Evolutionary conservation across 2,888 invertebrate species (phyloP).

Genomic region (Galeruca laticollis): DNA sequence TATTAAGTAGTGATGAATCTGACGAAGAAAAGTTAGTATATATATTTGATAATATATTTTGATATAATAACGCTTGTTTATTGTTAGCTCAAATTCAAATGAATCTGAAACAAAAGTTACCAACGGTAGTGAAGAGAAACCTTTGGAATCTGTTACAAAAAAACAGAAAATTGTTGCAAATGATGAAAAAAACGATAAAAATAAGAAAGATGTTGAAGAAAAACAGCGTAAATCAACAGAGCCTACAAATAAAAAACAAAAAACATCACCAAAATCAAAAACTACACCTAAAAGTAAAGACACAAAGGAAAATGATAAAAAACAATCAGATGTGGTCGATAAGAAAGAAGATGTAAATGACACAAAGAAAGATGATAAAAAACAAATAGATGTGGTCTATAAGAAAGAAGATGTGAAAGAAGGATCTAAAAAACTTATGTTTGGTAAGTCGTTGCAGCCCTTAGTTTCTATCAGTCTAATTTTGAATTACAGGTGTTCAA

Average conservation of each 20-base stretch:
- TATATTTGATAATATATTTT: background rate
- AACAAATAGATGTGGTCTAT: background rate
- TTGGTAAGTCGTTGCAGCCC: conserved; percentile 9
- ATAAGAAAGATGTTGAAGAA: background rate
- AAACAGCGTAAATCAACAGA: background rate
- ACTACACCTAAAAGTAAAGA: conserved; percentile 13
- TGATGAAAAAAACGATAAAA: background rate
- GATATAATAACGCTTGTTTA: background rate
- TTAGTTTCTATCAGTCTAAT: conserved; percentile 62
- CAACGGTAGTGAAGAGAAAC: conserved; percentile 9
- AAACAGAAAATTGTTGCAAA: conserved; percentile 12
- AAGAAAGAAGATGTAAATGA: conserved; percentile 19
- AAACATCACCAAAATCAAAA: conserved; percentile 2
- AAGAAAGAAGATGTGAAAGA: conserved; percentile 16
- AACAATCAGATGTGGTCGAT: background rate
- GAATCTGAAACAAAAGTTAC: background rate
- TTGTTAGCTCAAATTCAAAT: background rate
- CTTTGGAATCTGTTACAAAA: conserved; percentile 22
- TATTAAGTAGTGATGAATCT: conserved; percentile 50
- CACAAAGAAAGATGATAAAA: conserved; percentile 2
- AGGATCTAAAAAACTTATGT: conserved; percentile 9
- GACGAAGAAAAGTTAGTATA: conserved; percentile 46
- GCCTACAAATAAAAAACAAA: background rate
- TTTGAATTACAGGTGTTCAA: conserved; percentile 33
- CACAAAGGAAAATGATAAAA: conserved; percentile 9